phyloP scores from a whole-genome alignment of 2,888 invertebrate genomes.

The Napeogenes inachia region DNA sequence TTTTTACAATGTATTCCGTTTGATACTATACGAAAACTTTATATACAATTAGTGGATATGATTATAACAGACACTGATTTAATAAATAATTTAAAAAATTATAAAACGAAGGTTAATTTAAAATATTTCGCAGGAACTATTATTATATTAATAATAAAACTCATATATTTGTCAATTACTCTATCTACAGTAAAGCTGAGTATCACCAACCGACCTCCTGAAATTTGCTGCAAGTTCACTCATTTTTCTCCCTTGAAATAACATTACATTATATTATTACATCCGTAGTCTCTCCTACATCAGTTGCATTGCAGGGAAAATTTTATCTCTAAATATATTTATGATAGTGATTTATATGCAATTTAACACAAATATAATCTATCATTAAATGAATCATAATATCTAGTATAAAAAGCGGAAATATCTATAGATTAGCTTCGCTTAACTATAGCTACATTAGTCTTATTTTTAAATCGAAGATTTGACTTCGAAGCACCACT shows the following conservation, averaged over 20 bases:
- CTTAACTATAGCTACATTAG: conserved; percentile 1
- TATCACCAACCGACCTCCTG: conserved; percentile 22
- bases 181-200: conserved; percentile 31
- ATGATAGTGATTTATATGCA: no score
- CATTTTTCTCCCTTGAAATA: background rate
- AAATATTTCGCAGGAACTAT: no score
- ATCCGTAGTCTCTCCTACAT: background rate
- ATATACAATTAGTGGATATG: no score
- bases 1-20: no score
- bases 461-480: conserved; percentile 1
- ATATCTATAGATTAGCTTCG: background rate
- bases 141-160: background rate
- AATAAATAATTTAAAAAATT: no score
- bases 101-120: no score
- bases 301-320: background rate
- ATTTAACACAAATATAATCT: no score
- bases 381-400: background rate
- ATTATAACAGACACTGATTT: no score
- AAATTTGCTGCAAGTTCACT: background rate
- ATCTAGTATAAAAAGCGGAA: background rate
- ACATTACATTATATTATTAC: background rate
- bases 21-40: no score
- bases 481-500: conserved; percentile 2
- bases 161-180: background rate
- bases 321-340: no score